Base-by-base conservation (phyloP, 2,888 invertebrate genomes). In the Alviniconcha strummeri region DNA sequence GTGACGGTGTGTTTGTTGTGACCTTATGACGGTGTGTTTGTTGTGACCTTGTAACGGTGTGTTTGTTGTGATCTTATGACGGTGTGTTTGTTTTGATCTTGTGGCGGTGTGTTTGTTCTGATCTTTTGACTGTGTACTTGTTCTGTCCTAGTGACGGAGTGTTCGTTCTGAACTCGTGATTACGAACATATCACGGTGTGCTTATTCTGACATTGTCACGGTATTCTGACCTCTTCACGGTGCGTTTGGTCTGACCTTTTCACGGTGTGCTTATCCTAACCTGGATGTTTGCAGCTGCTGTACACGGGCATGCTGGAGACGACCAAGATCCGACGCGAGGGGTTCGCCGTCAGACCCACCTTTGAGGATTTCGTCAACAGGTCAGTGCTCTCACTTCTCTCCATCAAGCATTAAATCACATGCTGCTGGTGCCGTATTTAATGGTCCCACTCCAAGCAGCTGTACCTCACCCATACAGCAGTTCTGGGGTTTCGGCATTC, bases 301-400 rank as follows among this genome's bases (percentile, higher is more conserved):
- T 93, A 93, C 86, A 93, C 93, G 74, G 93, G 93, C 8, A 92
- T 93, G 92, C 86, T 93, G 85, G 91, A 93, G 85, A 93, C 93
- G 5, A 91, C 90, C 3, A 92, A 93, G 84, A 93, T 93, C 64
- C 87, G 93, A 57, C 86, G 92, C 82, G 92, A 93, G 84, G 93
- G 93, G 0, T 93, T 91, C 87, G 92, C 93, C 75, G 89, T 93
- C 8, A 84, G 93, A 84, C 92, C 92, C 56, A 85, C 88, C 3
- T 93, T 93, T 88, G 88, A 89, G 69, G 92, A 93, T 82, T 93
- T 93, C 89, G 91, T 93, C 7, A 87, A 89, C 78, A 92, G 89
- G 93, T 92, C 87, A 87, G 91, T 80, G 9, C 60, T 4, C 13
- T 60, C 9, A 60, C 9, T 13, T 60, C 13, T 60, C 60, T 60